Evolutionary conservation across 1,140 invertebrate species (phyloP).

Genomic region (Drosophila tristis): DNA sequence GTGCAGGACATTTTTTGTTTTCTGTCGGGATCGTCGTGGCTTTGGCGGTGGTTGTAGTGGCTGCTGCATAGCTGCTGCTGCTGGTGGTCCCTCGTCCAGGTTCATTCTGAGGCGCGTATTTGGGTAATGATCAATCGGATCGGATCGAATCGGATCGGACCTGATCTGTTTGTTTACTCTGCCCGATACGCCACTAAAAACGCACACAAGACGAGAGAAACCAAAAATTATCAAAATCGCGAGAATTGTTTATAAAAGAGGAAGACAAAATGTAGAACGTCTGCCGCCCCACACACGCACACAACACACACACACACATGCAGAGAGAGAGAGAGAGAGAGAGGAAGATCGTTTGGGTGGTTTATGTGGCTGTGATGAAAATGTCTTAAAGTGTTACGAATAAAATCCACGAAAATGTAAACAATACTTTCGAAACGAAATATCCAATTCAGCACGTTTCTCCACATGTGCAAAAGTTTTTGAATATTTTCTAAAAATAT

Average conservation of each 20-base stretch:
- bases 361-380: constrained; percentile 41
- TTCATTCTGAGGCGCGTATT: constrained; percentile 45
- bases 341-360: neutral
- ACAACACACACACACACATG: constrained; percentile 8
- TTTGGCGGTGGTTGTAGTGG: constrained; percentile 42
- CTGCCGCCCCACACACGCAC: constrained; percentile 43
- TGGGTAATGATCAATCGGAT: constrained; percentile 61
- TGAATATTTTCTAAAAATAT: constrained; percentile 71
- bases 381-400: constrained; percentile 77
- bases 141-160: too few relatives aligned
- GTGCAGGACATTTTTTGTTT: constrained; percentile 46
- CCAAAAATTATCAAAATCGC: constrained; percentile 76
- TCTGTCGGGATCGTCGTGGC: constrained; percentile 56
- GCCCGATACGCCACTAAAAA: constrained; percentile 73
- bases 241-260: constrained; percentile 78
- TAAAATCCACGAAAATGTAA: constrained; percentile 74
- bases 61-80: too few relatives aligned
- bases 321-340: too few relatives aligned
- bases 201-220: constrained; percentile 70
- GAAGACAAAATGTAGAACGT: constrained; percentile 79
- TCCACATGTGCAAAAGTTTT: constrained; percentile 81
- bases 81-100: constrained; percentile 54
- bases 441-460: constrained; percentile 76
- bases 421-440: constrained; percentile 68
- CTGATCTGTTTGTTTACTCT: constrained; percentile 70